Conservation (phyloP, 1,140 invertebrate species). For the Sitophilus oryzae region DNA sequence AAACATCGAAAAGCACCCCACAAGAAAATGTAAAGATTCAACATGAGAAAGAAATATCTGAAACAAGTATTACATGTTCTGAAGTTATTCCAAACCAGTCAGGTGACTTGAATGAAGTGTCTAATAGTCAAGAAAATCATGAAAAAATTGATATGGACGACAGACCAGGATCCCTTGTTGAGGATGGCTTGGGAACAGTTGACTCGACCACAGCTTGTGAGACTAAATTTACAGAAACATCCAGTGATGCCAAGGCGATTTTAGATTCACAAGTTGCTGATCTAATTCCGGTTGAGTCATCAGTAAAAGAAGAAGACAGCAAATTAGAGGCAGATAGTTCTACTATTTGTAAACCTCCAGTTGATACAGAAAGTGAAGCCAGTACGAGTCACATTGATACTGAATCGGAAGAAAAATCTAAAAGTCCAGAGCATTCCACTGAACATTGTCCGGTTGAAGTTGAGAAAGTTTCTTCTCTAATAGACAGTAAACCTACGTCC, state of each 20-base stretch:
- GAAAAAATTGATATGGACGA: no score
- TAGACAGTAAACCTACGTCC: conserved; percentile 5
- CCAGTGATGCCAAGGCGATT: background rate
- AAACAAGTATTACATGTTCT: background rate
- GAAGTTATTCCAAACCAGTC: background rate
- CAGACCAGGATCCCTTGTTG: no score
- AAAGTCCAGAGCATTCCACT: background rate
- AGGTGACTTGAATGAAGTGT: no score
- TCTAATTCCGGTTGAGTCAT: background rate
- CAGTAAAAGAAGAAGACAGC: background rate
- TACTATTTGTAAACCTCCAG: background rate
- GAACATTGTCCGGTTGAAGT: background rate
- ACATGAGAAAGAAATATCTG: background rate
- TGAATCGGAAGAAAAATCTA: background rate
- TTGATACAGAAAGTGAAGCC: background rate
- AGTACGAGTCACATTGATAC: no score
- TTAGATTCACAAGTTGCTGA: background rate
- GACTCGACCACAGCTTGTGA: background rate
- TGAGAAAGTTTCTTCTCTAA: conserved; percentile 4
- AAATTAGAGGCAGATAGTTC: background rate
- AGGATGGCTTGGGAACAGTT: background rate
- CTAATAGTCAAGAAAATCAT: no score
- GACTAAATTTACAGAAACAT: background rate
- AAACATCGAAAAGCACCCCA: background rate
- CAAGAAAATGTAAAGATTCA: background rate